A percentile compares a stretch with the other conserved stretches of the same genome.
phyloP scores from a whole-genome alignment of 2,797 vertebrate genomes.

The Parambassis ranga region DNA sequence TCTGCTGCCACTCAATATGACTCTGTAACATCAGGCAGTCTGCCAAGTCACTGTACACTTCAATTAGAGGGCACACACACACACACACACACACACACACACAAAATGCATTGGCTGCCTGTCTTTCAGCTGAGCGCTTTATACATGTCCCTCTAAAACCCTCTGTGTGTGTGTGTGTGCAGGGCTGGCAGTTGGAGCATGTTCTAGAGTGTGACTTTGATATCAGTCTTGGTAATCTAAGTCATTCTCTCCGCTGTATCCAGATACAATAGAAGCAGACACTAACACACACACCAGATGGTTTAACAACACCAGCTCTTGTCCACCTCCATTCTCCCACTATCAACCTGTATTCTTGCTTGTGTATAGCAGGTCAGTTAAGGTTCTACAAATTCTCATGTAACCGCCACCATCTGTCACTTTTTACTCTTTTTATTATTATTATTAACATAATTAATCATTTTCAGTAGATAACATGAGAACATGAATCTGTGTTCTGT shows the following conservation, averaged over 20 bases:
- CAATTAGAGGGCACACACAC: conserved; percentile 59
- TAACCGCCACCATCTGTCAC: too few species aligned
- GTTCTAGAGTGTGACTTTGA: conserved; percentile 71
- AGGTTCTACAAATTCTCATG: too few species aligned
- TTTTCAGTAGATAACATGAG: too few species aligned
- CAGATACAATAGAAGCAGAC: conserved; percentile 59
- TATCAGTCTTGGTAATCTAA: conserved; percentile 75
- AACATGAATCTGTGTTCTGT: too few species aligned
- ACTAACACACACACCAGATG: conserved; percentile 57
- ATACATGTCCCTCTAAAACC: conserved; percentile 27
- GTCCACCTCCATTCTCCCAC: conserved; percentile 40
- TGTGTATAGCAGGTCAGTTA: too few species aligned
- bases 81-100: not conserved
- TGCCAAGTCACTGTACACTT: conserved; percentile 70
- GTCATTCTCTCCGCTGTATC: conserved; percentile 63
- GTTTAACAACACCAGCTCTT: conserved; percentile 54
- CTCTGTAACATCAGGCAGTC: conserved; percentile 62
- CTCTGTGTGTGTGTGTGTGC: conserved; percentile 15
- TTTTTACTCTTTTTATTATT: too few species aligned
- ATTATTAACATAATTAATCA: too few species aligned
- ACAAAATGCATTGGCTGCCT: conserved; percentile 1
- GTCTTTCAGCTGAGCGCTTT: conserved; percentile 41
- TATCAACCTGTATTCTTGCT: conserved; percentile 32
- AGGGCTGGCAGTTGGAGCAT: conserved; percentile 42
- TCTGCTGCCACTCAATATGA: conserved; percentile 56